These are phyloP conservation scores for Cyanocitta stelleri DNA, from an alignment of 2,113 vertebrate genomes.

Conservation along the genomic window DNA sequence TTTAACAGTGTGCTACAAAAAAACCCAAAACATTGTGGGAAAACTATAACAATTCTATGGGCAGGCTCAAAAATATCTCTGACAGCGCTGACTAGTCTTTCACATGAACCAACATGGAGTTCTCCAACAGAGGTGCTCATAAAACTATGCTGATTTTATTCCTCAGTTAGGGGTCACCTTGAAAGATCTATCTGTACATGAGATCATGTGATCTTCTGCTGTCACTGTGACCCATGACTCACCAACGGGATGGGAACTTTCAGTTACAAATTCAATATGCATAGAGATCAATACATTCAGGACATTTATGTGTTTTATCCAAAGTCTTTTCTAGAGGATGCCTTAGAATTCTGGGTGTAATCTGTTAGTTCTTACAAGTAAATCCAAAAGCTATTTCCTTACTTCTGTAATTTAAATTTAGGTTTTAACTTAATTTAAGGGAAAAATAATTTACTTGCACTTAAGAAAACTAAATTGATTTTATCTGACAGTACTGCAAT, in stretches of 20 bases:
- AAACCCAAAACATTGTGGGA: background rate
- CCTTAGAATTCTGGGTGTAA: background rate
- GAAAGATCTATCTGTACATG: conserved; percentile 6
- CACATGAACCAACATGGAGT: background rate
- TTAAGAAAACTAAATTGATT: background rate
- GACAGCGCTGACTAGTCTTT: background rate
- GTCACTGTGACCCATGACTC: conserved; percentile 44
- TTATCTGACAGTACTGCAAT: background rate
- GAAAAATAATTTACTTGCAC: background rate
- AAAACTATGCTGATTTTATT: conserved; percentile 44
- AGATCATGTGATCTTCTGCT: background rate
- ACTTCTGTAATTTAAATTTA: background rate
- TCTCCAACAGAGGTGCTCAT: background rate
- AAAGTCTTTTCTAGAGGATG: background rate
- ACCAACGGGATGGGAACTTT: background rate
- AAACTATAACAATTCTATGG: background rate
- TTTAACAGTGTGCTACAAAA: conserved; percentile 15
- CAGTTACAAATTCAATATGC: background rate
- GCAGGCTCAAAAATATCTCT: conserved; percentile 28
- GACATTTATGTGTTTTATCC: background rate
- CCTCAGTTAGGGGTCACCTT: conserved; percentile 23
- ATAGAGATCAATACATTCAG: background rate
- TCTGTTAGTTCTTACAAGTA: background rate
- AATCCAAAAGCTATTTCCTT: background rate
- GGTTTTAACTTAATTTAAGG: background rate